Evolutionary conservation across 2,888 invertebrate species (phyloP).

Genomic region (Atethmia centrago): DNA sequence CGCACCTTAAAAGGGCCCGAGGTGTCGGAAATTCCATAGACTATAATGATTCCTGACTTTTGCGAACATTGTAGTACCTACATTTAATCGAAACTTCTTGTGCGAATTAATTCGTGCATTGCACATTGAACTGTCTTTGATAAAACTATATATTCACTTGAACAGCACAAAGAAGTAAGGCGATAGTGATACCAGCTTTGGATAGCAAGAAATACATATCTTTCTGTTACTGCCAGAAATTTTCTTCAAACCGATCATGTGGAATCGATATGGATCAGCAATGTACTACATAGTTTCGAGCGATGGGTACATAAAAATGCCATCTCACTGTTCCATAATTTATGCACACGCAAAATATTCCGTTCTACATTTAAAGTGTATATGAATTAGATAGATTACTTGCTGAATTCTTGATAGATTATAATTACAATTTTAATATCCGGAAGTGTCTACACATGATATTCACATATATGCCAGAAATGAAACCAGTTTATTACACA

Average conservation of each 20-base stretch:
- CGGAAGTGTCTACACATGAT: slow-evolving; percentile 37
- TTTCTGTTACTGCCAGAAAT: neutral
- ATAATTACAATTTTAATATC: slow-evolving; percentile 23
- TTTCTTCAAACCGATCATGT: neutral
- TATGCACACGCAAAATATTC: slow-evolving; percentile 22
- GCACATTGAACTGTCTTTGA: neutral
- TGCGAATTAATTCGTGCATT: slow-evolving; percentile 18
- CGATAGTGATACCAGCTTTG: neutral
- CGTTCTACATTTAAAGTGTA: slow-evolving; percentile 26
- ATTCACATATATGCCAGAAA: slow-evolving; percentile 26
- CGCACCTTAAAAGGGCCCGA: slow-evolving; percentile 54
- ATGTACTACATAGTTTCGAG: neutral
- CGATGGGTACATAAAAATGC: neutral
- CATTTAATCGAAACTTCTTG: slow-evolving; percentile 15
- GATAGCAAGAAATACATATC: neutral
- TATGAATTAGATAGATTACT: no score
- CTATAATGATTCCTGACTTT: slow-evolving; percentile 41
- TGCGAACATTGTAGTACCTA: slow-evolving; percentile 38
- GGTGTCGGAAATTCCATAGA: slow-evolving; percentile 47
- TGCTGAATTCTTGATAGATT: slow-evolving; percentile 26
- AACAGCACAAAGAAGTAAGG: neutral
- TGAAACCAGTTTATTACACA: slow-evolving; percentile 39
- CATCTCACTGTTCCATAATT: neutral
- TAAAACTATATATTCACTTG: neutral
- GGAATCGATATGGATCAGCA: neutral